These are phyloP conservation scores for Ornithorhynchus anatinus DNA, from an alignment of 2,113 vertebrate genomes.

Conservation along the genomic window DNA sequence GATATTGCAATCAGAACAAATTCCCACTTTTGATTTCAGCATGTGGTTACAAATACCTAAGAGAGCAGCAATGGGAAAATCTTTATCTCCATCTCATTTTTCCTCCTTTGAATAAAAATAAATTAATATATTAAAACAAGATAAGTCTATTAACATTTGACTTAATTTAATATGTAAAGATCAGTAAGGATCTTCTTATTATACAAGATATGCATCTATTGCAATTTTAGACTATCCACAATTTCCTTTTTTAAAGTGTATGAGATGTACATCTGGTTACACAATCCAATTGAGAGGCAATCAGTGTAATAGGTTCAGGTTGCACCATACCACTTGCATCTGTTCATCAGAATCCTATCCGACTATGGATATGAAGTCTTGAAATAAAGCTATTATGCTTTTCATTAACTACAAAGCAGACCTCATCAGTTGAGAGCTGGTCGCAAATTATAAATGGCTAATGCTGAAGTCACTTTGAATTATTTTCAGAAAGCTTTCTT, in stretches of 20 bases:
- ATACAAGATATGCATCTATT: not conserved
- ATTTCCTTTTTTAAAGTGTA: conserved; percentile 11
- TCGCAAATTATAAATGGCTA: conserved; percentile 28
- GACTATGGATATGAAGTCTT: conserved; percentile 15
- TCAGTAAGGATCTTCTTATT: not conserved
- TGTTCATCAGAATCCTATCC: not conserved
- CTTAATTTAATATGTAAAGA: not conserved
- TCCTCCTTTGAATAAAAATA: not conserved
- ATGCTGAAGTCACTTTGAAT: conserved; percentile 8
- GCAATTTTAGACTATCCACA: not conserved
- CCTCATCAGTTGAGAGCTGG: conserved; percentile 5
- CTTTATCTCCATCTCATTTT: conserved; percentile 2
- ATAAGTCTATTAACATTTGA: conserved; percentile 17
- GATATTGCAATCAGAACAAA: conserved; percentile 28
- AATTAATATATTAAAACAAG: conserved; percentile 1
- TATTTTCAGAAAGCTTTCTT: not conserved
- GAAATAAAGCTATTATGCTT: conserved; percentile 29
- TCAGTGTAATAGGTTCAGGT: conserved; percentile 15
- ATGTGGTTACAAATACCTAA: conserved; percentile 34
- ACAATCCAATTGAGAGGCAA: conserved; percentile 22
- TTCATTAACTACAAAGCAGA: conserved; percentile 35
- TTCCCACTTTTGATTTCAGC: conserved; percentile 33
- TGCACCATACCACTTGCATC: not conserved
- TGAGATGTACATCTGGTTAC: conserved; percentile 25
- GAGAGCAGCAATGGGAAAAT: conserved; percentile 32